A percentile compares a stretch with the other conserved stretches of the same genome.
phyloP scores from a whole-genome alignment of 2,113 vertebrate genomes.

The Scalopus aquaticus region DNA sequence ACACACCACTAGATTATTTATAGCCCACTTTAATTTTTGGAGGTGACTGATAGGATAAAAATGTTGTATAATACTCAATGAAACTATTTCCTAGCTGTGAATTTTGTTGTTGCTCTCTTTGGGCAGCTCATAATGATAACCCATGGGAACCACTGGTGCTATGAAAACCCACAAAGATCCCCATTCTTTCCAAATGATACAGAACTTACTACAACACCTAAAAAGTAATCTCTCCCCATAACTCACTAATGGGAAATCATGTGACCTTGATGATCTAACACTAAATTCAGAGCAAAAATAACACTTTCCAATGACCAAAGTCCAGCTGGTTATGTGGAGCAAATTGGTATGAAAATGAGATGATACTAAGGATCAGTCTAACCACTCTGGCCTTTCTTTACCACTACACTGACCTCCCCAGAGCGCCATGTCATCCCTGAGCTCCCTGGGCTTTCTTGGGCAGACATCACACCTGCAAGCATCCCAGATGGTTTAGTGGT shows the following conservation, averaged over 20 bases:
- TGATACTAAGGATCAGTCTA: background rate
- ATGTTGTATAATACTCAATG: background rate
- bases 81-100: background rate
- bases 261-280: background rate
- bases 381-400: background rate
- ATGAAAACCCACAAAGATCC: background rate
- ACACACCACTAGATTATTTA: background rate
- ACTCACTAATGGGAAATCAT: background rate
- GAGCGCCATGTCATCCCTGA: background rate
- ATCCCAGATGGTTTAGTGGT: background rate
- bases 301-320: background rate
- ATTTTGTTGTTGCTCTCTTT: background rate
- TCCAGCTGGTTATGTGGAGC: background rate
- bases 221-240: background rate
- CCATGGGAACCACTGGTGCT: background rate
- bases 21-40: background rate
- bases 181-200: background rate
- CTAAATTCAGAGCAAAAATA: background rate
- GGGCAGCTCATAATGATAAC: background rate
- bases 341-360: background rate
- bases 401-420: background rate
- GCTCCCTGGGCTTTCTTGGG: background rate
- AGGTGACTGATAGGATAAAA: background rate
- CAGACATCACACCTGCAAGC: background rate
- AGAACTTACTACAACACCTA: background rate